A percentile compares a stretch with the other conserved stretches of the same genome.
These are phyloP conservation scores for Geococcyx californianus DNA, from an alignment of 2,113 vertebrate species.

Conservation along the genomic window DNA sequence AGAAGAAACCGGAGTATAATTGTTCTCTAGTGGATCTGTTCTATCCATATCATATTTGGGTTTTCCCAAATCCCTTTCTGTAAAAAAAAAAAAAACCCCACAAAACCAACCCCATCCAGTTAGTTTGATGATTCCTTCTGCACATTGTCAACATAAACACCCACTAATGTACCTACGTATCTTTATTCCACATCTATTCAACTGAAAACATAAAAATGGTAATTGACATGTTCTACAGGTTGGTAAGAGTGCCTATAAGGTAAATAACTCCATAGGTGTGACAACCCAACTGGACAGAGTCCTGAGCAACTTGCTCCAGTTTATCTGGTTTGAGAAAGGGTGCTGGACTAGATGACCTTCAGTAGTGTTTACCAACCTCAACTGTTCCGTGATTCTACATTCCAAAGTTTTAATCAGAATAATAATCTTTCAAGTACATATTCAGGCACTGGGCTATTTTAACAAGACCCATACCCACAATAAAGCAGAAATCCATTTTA, in stretches of 20 bases:
- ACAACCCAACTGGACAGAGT: background rate
- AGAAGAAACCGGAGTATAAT: slow-evolving; percentile 83
- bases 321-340: background rate
- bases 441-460: background rate
- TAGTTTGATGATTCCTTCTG: background rate
- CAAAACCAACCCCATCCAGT: slow-evolving; percentile 3
- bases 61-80: slow-evolving; percentile 92
- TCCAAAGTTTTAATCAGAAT: background rate
- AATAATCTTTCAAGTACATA: background rate
- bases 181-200: background rate
- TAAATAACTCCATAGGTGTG: no score
- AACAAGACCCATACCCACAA: background rate
- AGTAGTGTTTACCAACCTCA: background rate
- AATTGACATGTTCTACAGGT: background rate
- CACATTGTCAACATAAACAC: background rate
- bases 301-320: background rate
- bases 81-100: slow-evolving; percentile 28
- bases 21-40: slow-evolving; percentile 80
- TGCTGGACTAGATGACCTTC: background rate
- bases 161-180: background rate
- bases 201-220: background rate
- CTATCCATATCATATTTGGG: slow-evolving; percentile 91
- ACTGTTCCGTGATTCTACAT: background rate
- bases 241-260: background rate
- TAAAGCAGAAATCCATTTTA: background rate